A percentile compares a stretch with the other conserved stretches of the same genome.
These are phyloP conservation scores for Drosophila mauritiana DNA, from an alignment of 1,140 invertebrate genomes.

Conservation along the genomic window DNA sequence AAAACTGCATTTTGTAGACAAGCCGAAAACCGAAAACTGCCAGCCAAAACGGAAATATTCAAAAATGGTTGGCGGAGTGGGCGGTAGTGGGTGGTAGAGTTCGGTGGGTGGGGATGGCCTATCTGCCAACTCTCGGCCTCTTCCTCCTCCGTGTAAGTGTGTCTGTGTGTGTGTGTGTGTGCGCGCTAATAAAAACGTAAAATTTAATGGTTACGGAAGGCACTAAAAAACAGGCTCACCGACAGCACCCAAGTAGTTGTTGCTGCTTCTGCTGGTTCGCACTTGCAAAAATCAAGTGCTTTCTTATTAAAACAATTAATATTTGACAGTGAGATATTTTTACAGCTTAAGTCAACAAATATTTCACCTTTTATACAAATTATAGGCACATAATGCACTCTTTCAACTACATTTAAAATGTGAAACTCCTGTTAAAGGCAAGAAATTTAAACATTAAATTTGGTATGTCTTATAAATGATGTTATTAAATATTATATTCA, in stretches of 20 bases:
- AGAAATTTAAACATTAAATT: too few species aligned
- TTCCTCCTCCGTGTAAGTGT: slow-evolving; percentile 21
- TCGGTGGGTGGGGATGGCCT: slow-evolving; percentile 1
- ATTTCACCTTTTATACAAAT: too few species aligned
- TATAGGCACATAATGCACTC: too few species aligned
- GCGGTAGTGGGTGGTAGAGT: background rate
- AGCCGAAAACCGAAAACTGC: slow-evolving; percentile 68
- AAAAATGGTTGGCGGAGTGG: slow-evolving; percentile 67
- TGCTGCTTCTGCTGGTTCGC: slow-evolving; percentile 18
- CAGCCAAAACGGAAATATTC: slow-evolving; percentile 81
- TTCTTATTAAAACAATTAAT: background rate
- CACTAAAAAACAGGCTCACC: slow-evolving; percentile 83
- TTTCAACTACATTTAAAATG: too few species aligned
- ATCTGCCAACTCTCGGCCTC: slow-evolving; percentile 33
- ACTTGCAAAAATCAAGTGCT: background rate
- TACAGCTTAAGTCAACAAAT: background rate
- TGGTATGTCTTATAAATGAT: too few species aligned
- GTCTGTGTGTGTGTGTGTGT: slow-evolving; percentile 39
- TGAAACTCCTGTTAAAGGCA: too few species aligned
- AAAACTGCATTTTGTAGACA: slow-evolving; percentile 81
- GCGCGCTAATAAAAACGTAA: slow-evolving; percentile 82
- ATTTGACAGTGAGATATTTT: background rate
- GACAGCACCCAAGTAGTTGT: slow-evolving; percentile 65
- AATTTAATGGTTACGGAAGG: slow-evolving; percentile 83
- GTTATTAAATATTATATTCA: too few species aligned